Base-by-base conservation (phyloP, 2,113 vertebrate species). In the Prionailurus viverrinus region DNA sequence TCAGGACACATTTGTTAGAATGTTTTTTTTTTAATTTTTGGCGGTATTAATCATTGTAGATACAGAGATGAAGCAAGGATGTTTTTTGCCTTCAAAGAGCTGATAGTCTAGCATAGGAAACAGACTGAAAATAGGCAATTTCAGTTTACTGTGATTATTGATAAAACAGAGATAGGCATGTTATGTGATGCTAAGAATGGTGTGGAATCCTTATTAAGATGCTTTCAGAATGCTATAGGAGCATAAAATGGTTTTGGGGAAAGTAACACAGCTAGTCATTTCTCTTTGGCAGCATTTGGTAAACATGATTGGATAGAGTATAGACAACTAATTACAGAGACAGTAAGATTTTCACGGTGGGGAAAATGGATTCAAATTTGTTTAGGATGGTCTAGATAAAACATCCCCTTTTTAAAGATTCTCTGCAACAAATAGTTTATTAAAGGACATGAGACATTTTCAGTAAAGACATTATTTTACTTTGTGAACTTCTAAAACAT, bases 361-460 rank as follows among this genome's bases (percentile, higher is more conserved):
- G 3, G n/a, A 51, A 51, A 82, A 84, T 71, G 21, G 9, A 36
- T 63, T 79, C 19, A 71, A 11, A 80, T 68, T 73, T 95, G n/a
- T 79, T 80, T 41, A 91, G 71, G 2, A 81, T n/a, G 5, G 15
- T 83, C 45, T 84, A 14, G 85, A 65, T 41, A 51, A 95, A 93
- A 29, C 5, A 68, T 73, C 8, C 23, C 5, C 51, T 41, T 90
- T 76, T 82, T 76, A 8, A 23, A 87, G 27, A 39, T 5, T 90
- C 3, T 80, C 18, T 76, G 5, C 0, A 68, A 88, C 73, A 89
- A 92, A n/a, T 55, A 82, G 7, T 87, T 55, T 65, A 53, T 33
- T 90, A 58, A 95, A 83, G 9, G 3, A 80, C 41, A 29, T 91
- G 81, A 87, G 10, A 93, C 90, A 63, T 53, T 95, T 16, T 96